Conservation (phyloP, 1,140 invertebrate genomes). For the Elymnias hypermnestra region DNA sequence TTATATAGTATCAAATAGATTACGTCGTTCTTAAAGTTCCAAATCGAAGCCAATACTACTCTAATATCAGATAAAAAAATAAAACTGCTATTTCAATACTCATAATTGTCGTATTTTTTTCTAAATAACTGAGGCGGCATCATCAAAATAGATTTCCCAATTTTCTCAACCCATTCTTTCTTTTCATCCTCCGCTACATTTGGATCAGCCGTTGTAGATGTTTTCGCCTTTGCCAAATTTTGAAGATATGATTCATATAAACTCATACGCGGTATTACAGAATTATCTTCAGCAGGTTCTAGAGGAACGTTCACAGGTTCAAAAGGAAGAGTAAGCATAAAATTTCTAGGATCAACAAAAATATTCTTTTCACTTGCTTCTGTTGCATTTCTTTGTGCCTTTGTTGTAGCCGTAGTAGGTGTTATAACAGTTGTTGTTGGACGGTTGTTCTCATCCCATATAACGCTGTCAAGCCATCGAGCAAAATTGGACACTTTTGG, state of each 20-base stretch:
- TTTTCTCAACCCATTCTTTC: conserved; percentile 37
- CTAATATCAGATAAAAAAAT: too few relatives aligned
- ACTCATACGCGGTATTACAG: conserved; percentile 57
- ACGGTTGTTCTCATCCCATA: conserved; percentile 58
- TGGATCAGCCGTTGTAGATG: conserved; percentile 38
- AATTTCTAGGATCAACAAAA: conserved; percentile 41
- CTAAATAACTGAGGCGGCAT: conserved; percentile 22
- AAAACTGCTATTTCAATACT: conserved; percentile 9
- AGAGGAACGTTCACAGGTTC: conserved; percentile 57
- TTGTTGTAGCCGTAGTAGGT: conserved; percentile 12
- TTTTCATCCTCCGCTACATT: conserved; percentile 29
- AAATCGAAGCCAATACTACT: too few relatives aligned
- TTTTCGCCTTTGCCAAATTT: conserved; percentile 39
- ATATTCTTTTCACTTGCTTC: conserved; percentile 22
- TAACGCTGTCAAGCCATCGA: conserved; percentile 53
- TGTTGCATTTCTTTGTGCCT: conserved; percentile 19
- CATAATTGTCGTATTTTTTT: conserved; percentile 29
- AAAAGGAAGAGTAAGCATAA: conserved; percentile 51
- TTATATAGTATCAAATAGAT: too few relatives aligned
- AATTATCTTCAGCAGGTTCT: conserved; percentile 58
- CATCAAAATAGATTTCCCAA: conserved; percentile 32
- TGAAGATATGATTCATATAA: conserved; percentile 62
- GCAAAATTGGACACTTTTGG: conserved; percentile 55
- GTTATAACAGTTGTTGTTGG: conserved; percentile 29
- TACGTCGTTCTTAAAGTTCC: too few relatives aligned